Conservation (phyloP, 2,888 invertebrate species). For the Oligia fasciuncula region DNA sequence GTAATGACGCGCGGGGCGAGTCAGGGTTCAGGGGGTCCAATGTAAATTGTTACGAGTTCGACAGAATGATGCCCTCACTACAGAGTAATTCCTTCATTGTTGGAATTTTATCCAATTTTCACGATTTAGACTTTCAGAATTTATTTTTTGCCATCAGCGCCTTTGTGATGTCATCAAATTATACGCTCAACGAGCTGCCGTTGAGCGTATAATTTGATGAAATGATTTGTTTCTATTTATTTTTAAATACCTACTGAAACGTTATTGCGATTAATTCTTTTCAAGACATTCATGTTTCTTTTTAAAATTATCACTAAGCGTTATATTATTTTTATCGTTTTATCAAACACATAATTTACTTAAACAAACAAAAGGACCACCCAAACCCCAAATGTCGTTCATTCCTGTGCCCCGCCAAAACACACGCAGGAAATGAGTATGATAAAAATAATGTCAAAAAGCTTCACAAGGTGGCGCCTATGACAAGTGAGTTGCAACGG, state of each 20-base stretch:
- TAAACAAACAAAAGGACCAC: constrained; percentile 2
- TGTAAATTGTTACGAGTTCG: constrained; percentile 64
- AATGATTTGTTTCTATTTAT: constrained; percentile 35
- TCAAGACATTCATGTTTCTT: neutral
- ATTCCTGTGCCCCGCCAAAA: constrained; percentile 22
- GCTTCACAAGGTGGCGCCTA: constrained; percentile 62
- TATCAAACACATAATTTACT: constrained; percentile 6
- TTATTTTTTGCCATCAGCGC: constrained; percentile 48
- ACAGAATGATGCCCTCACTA: constrained; percentile 58
- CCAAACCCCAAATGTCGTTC: constrained; percentile 10
- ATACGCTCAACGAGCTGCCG: neutral
- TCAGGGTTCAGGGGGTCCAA: constrained; percentile 20
- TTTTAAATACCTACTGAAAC: constrained; percentile 1
- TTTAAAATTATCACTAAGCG: neutral
- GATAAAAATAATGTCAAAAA: constrained; percentile 60
- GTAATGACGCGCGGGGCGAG: constrained; percentile 55
- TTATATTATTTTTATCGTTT: neutral
- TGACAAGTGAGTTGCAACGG: constrained; percentile 79
- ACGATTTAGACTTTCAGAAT: constrained; percentile 38
- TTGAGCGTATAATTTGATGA: constrained; percentile 37
- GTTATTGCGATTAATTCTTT: neutral
- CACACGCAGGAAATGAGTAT: constrained; percentile 57
- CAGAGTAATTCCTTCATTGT: constrained; percentile 58
- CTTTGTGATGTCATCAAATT: constrained; percentile 32
- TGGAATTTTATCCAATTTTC: constrained; percentile 52